A percentile compares a stretch with the other conserved stretches of the same genome.
phyloP scores from a whole-genome alignment of 2,797 vertebrate species.

The Falco peregrinus region DNA sequence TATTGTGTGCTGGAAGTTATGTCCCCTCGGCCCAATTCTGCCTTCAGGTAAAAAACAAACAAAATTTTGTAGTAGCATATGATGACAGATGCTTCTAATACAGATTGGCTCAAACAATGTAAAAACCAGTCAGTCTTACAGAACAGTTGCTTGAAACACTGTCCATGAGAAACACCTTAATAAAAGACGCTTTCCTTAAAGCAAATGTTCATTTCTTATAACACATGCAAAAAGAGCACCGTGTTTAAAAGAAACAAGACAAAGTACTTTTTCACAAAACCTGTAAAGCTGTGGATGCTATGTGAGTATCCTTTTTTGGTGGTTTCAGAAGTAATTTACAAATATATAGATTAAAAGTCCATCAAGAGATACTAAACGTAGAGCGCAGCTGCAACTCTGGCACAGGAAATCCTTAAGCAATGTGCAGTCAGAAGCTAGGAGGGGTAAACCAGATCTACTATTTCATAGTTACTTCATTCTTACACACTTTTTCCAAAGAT shows the following conservation, averaged over 20 bases:
- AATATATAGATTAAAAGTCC: neutral
- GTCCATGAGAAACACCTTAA: neutral
- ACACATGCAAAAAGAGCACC: neutral
- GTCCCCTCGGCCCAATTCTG: neutral
- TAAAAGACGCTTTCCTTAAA: neutral
- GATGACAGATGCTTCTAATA: neutral
- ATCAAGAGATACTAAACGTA: neutral
- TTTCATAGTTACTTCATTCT: neutral
- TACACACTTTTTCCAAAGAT: neutral
- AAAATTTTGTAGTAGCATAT: neutral
- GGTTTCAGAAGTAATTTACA: neutral
- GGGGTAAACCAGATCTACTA: neutral
- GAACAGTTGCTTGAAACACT: neutral
- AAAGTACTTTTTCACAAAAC: neutral
- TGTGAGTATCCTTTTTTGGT: neutral
- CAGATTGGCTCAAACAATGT: neutral
- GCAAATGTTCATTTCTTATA: neutral
- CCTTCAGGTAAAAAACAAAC: neutral
- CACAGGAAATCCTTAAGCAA: neutral
- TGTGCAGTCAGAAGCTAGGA: neutral
- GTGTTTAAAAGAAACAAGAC: neutral
- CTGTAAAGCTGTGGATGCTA: neutral
- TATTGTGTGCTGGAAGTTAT: neutral
- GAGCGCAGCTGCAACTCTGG: neutral
- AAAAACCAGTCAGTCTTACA: neutral